Conservation (phyloP, 2,113 vertebrate genomes). For the Gasterosteus nipponicus region DNA sequence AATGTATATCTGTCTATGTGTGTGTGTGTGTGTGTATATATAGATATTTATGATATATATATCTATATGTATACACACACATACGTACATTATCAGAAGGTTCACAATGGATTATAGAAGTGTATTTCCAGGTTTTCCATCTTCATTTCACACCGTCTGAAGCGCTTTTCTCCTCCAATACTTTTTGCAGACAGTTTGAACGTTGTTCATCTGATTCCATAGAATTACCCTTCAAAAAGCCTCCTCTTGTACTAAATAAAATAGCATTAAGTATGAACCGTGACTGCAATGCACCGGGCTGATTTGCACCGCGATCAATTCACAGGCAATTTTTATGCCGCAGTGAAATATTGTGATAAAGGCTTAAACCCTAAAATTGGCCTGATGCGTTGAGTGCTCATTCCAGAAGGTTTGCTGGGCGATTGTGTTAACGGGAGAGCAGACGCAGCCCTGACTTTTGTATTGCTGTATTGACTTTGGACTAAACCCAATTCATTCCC, state of each 20-base stretch:
- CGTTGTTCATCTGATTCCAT: constrained; percentile 26
- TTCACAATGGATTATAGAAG: background rate
- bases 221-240: constrained; percentile 5
- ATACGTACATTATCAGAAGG: background rate
- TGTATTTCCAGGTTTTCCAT: background rate
- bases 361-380: background rate
- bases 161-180: no score
- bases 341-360: background rate
- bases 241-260: constrained; percentile 3
- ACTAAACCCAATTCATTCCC: background rate
- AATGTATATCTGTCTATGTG: no score
- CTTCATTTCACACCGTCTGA: no score
- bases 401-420: background rate
- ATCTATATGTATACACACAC: background rate
- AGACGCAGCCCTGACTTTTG: no score
- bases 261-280: background rate
- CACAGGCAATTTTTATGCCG: constrained; percentile 6
- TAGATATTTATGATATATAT: no score
- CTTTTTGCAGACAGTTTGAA: constrained; percentile 17
- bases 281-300: background rate
- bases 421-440: no score
- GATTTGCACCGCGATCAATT: background rate
- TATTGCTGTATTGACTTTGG: no score
- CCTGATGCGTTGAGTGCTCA: background rate
- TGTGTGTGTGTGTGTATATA: background rate